These are phyloP conservation scores for Steatornis caripensis DNA, from an alignment of 2,113 vertebrate species.

Conservation along the genomic window DNA sequence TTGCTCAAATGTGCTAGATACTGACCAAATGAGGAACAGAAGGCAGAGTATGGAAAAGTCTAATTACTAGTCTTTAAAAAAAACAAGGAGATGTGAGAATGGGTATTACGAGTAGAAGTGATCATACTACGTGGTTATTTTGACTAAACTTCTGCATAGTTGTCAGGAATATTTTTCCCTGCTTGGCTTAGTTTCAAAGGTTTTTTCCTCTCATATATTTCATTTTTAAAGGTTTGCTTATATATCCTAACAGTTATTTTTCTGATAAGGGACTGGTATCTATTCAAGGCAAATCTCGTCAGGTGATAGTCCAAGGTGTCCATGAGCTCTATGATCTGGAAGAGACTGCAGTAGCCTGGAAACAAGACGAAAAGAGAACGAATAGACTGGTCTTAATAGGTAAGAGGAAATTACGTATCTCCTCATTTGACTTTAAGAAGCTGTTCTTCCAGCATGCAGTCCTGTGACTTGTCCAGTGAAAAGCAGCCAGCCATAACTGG, in stretches of 20 bases:
- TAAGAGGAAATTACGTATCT: slow-evolving; percentile 32
- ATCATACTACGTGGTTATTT: not conserved
- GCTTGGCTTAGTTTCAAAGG: not conserved
- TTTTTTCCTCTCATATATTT: not conserved
- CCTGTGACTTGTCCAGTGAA: not conserved
- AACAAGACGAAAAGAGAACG: slow-evolving; percentile 71
- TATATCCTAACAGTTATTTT: slow-evolving; percentile 41
- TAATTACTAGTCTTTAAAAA: not conserved
- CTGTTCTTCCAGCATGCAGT: not conserved
- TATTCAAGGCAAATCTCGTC: slow-evolving; percentile 81
- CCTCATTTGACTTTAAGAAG: not conserved
- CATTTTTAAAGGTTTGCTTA: not conserved
- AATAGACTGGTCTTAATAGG: slow-evolving; percentile 92
- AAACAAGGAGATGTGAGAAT: not conserved
- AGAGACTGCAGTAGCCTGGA: slow-evolving; percentile 87
- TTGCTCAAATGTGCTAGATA: not conserved
- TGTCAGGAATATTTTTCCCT: not conserved
- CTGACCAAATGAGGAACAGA: not conserved
- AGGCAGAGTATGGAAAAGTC: not conserved
- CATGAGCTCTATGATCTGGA: slow-evolving; percentile 94
- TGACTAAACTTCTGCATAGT: not conserved
- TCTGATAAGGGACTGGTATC: slow-evolving; percentile 87
- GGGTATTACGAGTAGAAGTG: not conserved
- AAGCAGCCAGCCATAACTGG: not conserved
- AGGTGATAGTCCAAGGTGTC: slow-evolving; percentile 92